Evolutionary conservation across 2,113 vertebrate species (phyloP).

Genomic region (Phyllostomus discolor): DNA sequence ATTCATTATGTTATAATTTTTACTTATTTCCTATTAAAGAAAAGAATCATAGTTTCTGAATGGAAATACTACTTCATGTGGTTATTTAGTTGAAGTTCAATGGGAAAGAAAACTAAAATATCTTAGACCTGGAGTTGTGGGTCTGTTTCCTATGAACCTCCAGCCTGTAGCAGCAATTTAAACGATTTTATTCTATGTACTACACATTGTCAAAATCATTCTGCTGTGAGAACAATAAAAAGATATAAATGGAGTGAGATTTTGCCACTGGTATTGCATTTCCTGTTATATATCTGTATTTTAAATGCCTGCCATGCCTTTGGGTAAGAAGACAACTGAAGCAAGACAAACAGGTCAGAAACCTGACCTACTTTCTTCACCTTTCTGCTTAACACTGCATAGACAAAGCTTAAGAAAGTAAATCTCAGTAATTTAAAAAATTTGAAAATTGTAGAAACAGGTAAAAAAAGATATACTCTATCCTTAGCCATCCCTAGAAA

Average conservation of each 20-base stretch:
- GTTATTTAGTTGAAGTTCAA: not conserved
- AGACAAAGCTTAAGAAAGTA: not conserved
- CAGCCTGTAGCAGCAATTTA: not conserved
- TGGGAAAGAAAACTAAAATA: conserved; percentile 22
- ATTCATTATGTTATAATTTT: not conserved
- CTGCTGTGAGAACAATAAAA: conserved; percentile 18
- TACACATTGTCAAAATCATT: conserved; percentile 23
- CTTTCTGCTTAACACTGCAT: not conserved
- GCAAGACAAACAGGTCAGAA: conserved; percentile 32
- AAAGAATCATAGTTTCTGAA: not conserved
- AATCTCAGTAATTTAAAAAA: not conserved
- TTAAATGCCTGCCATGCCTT: conserved; percentile 17
- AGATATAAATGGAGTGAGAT: conserved; percentile 7
- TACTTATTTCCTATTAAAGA: not conserved
- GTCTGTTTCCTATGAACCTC: not conserved
- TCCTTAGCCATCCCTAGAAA: not conserved
- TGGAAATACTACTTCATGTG: not conserved
- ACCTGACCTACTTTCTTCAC: conserved; percentile 38
- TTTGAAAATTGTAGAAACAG: not conserved
- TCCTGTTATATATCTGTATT: conserved; percentile 32
- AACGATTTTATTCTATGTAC: not conserved
- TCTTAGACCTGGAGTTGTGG: not conserved
- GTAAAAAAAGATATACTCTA: not conserved
- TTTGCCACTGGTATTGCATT: not conserved
- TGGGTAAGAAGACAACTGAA: conserved; percentile 27